A percentile compares a stretch with the other conserved stretches of the same genome.
Conservation (phyloP, 2,113 vertebrate species). For the Aphyosemion australe region DNA sequence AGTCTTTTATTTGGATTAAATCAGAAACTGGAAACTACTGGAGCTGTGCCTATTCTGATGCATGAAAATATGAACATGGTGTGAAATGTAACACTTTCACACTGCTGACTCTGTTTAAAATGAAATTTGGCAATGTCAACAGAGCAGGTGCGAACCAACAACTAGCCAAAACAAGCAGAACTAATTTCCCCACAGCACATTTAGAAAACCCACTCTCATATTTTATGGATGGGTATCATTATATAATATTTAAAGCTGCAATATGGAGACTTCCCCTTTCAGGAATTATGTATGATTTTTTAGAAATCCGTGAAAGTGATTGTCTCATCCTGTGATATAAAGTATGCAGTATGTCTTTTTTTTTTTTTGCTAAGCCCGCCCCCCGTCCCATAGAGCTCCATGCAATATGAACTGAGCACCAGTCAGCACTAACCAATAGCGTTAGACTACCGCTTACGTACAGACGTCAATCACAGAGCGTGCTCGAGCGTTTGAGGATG, state of each 20-base stretch:
- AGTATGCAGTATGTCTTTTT: too few species aligned
- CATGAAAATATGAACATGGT: slow-evolving; percentile 45
- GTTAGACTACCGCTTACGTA: too few species aligned
- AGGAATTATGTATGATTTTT: too few species aligned
- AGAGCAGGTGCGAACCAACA: slow-evolving; percentile 40
- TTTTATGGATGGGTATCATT: neutral
- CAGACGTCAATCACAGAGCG: too few species aligned
- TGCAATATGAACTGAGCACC: too few species aligned
- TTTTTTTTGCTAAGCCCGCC: too few species aligned
- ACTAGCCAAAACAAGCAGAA: slow-evolving; percentile 21
- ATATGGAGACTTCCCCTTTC: too few species aligned
- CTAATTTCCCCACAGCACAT: slow-evolving; percentile 9
- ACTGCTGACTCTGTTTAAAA: slow-evolving; percentile 36
- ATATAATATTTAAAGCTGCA: neutral
- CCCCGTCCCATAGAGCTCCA: too few species aligned
- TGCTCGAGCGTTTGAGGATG: too few species aligned
- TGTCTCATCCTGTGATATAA: too few species aligned
- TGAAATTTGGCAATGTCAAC: slow-evolving; percentile 33
- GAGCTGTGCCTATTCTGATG: slow-evolving; percentile 22
- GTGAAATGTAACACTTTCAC: slow-evolving; percentile 55
- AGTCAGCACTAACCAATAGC: too few species aligned
- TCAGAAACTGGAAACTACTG: slow-evolving; percentile 16
- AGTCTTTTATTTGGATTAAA: slow-evolving; percentile 9
- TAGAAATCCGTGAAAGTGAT: too few species aligned
- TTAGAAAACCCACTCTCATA: neutral